Percentiles rank a stretch among this genome's conserved stretches.
Evolutionary conservation across 2,113 vertebrate genomes (phyloP).

Genomic region (Cyanoliseus patagonus): DNA sequence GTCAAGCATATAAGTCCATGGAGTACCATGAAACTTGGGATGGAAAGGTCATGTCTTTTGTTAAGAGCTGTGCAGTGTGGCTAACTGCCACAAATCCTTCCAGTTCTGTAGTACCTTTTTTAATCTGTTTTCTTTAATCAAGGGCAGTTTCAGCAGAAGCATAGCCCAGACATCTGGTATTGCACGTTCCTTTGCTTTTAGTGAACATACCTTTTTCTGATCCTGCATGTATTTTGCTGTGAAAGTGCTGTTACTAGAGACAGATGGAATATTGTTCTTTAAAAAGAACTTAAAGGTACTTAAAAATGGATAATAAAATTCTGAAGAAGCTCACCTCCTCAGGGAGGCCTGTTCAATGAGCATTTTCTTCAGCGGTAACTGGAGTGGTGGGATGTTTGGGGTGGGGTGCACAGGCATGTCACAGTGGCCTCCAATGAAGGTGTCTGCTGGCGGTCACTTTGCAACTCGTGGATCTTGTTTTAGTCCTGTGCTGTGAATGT

Average conservation of each 20-base stretch:
- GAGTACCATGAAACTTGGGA: background rate
- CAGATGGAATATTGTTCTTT: background rate
- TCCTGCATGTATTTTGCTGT: background rate
- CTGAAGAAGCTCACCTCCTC: background rate
- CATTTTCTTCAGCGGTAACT: background rate
- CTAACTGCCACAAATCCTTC: background rate
- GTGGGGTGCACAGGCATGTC: rapidly evolving
- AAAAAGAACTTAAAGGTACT: background rate
- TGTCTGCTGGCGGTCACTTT: background rate
- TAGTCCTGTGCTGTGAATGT: background rate
- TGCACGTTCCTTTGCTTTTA: background rate
- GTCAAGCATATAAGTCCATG: background rate
- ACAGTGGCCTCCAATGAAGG: background rate
- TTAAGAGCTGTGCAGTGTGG: background rate
- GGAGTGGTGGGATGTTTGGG: rapidly evolving
- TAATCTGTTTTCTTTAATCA: background rate
- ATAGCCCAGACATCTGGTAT: background rate
- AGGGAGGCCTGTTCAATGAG: background rate
- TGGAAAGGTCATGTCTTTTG: background rate
- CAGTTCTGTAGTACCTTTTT: background rate
- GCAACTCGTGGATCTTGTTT: background rate
- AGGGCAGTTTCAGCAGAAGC: background rate
- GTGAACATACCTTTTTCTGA: background rate
- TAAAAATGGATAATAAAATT: background rate
- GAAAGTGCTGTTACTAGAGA: background rate